Evolutionary conservation across 1,140 invertebrate species (phyloP).

Genomic region (Tetragonula clypearis): DNA sequence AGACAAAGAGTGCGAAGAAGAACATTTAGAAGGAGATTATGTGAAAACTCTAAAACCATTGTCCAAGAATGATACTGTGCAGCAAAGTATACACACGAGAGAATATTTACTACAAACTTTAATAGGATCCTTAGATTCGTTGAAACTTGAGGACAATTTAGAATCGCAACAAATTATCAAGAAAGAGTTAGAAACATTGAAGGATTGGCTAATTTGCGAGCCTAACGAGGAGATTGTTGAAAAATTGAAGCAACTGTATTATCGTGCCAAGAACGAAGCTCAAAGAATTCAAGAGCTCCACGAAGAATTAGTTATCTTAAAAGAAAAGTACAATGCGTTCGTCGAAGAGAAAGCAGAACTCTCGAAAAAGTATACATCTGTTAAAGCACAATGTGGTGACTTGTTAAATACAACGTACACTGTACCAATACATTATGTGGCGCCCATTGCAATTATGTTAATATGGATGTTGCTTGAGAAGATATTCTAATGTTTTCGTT

Average conservation of each 20-base stretch:
- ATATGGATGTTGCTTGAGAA: slow-evolving; percentile 79
- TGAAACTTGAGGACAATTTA: slow-evolving; percentile 62
- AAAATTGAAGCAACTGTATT: slow-evolving; percentile 71
- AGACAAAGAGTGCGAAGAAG: slow-evolving; percentile 48
- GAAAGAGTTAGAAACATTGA: slow-evolving; percentile 70
- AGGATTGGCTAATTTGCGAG: slow-evolving; percentile 72
- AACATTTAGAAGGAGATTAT: slow-evolving; percentile 69
- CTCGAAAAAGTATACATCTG: slow-evolving; percentile 74
- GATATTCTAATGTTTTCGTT: slow-evolving; percentile 73
- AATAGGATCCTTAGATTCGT: slow-evolving; percentile 66
- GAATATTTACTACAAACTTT: slow-evolving; percentile 72
- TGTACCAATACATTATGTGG: slow-evolving; percentile 79
- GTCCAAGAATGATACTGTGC: slow-evolving; percentile 50
- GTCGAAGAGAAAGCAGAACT: slow-evolving; percentile 80
- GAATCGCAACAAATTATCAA: slow-evolving; percentile 68
- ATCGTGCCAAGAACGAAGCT: slow-evolving; percentile 76
- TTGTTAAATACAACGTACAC: slow-evolving; percentile 75
- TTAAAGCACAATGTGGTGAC: slow-evolving; percentile 77
- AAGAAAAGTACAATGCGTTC: slow-evolving; percentile 80
- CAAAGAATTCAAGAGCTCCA: slow-evolving; percentile 78
- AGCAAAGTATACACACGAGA: slow-evolving; percentile 52
- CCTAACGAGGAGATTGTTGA: slow-evolving; percentile 66
- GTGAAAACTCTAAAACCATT: slow-evolving; percentile 72
- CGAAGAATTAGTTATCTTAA: slow-evolving; percentile 82
- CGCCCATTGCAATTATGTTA: slow-evolving; percentile 73